A percentile compares a stretch with the other conserved stretches of the same genome.
These are phyloP conservation scores for Archocentrus centrarchus DNA, from an alignment of 2,113 vertebrate species.

Conservation along the genomic window DNA sequence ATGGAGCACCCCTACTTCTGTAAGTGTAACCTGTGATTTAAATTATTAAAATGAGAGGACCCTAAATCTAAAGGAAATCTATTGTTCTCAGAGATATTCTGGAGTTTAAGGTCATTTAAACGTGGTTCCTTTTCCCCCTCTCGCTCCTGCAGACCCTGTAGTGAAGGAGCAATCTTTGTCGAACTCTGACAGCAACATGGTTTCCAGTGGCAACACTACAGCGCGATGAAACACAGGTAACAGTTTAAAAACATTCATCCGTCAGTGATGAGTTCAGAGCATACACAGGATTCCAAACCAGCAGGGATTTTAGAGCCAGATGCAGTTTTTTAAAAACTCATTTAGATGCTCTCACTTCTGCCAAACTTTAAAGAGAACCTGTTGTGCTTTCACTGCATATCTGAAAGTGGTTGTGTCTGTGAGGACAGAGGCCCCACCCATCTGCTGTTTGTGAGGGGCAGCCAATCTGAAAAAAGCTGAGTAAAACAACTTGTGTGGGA, in stretches of 20 bases:
- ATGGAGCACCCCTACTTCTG: slow-evolving; percentile 99
- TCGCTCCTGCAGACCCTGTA: slow-evolving; percentile 85
- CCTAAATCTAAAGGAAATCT: not conserved
- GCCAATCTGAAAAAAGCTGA: not conserved
- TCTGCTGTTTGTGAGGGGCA: too few species aligned
- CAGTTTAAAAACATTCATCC: not conserved
- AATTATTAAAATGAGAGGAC: not conserved
- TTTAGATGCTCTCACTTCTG: not conserved
- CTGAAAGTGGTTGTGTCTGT: not conserved
- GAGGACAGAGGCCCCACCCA: too few species aligned
- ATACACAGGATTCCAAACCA: not conserved
- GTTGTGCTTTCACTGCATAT: not conserved
- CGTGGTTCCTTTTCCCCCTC: not conserved
- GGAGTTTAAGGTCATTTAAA: not conserved
- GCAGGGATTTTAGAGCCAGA: not conserved
- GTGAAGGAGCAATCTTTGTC: slow-evolving; percentile 95
- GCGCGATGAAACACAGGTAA: slow-evolving; percentile 89
- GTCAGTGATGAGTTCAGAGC: not conserved
- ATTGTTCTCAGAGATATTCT: not conserved
- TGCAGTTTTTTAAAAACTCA: not conserved
- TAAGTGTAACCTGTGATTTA: slow-evolving; percentile 73
- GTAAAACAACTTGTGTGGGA: accelerated
- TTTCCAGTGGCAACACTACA: slow-evolving; percentile 92
- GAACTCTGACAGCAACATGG: slow-evolving; percentile 91
- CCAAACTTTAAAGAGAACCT: not conserved